Evolutionary conservation across 2,113 vertebrate species (phyloP), one percentile per base, ranked within the genome.

Genomic region (Equus quagga): DNA sequence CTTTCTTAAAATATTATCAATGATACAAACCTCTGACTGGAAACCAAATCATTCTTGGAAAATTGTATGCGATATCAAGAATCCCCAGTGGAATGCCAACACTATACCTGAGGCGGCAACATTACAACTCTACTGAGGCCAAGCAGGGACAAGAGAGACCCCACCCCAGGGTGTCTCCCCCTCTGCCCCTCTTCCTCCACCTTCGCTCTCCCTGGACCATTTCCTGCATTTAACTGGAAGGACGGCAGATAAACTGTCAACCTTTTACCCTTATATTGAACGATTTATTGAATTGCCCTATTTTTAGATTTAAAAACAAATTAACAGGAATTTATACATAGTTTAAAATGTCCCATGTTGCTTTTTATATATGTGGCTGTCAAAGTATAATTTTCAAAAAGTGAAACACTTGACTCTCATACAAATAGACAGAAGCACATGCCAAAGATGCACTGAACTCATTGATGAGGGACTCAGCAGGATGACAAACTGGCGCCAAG

Each of bases 241-340:
- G 62, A 65, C 0, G 21, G 33, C 49, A 62, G 31, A 78, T 14
- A 33, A 92, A 26, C 62, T n/a, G 4, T 72, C 8, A 72, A 60
- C 10, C 14, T 44, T 51, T 85, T 41, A 23, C 31, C 4, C 24
- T 85, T 14, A 19, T 9, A 70, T 11, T 44, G 44, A 83, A 83
- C 19, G 62, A 56, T 33, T 46, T 46, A 62, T 41, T 69, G 44
- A 86, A 91, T 21, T 72, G 28, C 8, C 46, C 26, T 83, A 46
- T 44, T 89, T 36, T 58, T 80, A 44, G 13, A 73, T 92, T 92
- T 75, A 75, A 84, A 89, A 58, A 58, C 46, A 89, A 89, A 62
- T 24, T n/a, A 79, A 86, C 3, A 58, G 21, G 70, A 92, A 58
- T 44, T 64, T 19, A 65, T 17, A 54, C 6, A 8, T 23, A 49